A percentile compares a stretch with the other conserved stretches of the same genome.
Conservation (phyloP, 1,140 invertebrate genomes). For the Temnothorax longispinosus region DNA sequence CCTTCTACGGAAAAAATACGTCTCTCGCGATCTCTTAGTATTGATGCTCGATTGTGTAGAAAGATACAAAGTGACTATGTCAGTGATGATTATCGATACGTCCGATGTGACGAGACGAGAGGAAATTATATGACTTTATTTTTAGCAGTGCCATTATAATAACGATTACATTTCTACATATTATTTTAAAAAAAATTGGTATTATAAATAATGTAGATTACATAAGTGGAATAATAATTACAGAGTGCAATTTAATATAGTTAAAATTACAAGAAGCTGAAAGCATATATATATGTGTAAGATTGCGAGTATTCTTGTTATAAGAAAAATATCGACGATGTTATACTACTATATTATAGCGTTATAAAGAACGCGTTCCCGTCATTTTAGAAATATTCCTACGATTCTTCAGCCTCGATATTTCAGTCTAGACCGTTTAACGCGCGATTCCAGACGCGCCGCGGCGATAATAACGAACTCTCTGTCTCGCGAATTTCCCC, state of each 20-base stretch:
- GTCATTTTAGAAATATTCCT: slow-evolving; percentile 10
- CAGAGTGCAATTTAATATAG: not conserved
- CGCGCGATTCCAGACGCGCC: slow-evolving; percentile 1
- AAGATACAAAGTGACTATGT: not conserved
- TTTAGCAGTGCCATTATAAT: not conserved
- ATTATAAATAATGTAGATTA: not conserved
- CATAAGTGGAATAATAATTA: not conserved
- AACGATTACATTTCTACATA: not conserved
- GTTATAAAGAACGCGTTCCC: not conserved
- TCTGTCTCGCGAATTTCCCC: slow-evolving; percentile 69
- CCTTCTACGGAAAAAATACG: slow-evolving; percentile 52
- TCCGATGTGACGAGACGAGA: not conserved
- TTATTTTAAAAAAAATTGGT: not conserved
- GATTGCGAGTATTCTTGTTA: not conserved
- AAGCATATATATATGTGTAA: not conserved
- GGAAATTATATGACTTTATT: not conserved
- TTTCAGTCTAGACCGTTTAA: slow-evolving; percentile 15
- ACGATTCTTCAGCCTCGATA: not conserved
- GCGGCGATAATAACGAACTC: slow-evolving; percentile 61
- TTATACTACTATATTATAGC: too few relatives aligned
- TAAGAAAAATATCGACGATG: not conserved
- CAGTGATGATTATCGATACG: not conserved
- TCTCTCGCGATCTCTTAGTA: slow-evolving; percentile 43
- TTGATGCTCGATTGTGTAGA: not conserved
- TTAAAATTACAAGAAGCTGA: not conserved